Evolutionary conservation across 2,888 invertebrate species (phyloP).

Genomic region (Hermaeophaga mercurialis): DNA sequence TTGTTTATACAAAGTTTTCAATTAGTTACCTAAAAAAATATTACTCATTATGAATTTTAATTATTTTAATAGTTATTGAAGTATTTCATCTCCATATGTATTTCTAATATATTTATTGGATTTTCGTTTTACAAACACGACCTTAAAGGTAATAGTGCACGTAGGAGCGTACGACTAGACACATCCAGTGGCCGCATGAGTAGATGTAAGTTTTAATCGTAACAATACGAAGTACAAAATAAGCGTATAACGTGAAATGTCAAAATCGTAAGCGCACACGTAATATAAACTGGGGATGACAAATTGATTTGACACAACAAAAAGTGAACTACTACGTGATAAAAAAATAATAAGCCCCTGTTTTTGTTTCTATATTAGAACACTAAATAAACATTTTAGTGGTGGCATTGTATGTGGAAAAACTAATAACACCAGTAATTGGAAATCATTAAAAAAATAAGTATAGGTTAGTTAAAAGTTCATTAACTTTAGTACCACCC

Average conservation of each 20-base stretch:
- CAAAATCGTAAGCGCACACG: slow-evolving; percentile 13
- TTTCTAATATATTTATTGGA: too few relatives aligned
- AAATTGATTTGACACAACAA: slow-evolving; percentile 25
- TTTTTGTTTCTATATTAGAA: too few relatives aligned
- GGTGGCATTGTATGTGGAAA: slow-evolving; percentile 24
- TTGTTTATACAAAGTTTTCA: too few relatives aligned
- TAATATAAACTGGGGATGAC: slow-evolving; percentile 28
- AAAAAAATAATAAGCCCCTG: too few relatives aligned
- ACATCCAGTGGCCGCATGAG: background rate
- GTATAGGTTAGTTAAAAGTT: slow-evolving; percentile 30
- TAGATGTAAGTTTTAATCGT: slow-evolving; percentile 1
- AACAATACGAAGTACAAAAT: too few relatives aligned
- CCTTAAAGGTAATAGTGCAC: background rate
- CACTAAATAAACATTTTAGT: too few relatives aligned
- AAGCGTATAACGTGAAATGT: slow-evolving; percentile 7
- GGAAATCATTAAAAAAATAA: slow-evolving; percentile 10
- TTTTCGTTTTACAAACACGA: background rate
- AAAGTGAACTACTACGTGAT: slow-evolving; percentile 22
- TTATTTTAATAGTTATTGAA: too few relatives aligned
- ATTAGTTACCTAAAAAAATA: too few relatives aligned
- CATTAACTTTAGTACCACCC: slow-evolving; percentile 30
- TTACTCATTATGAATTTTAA: too few relatives aligned
- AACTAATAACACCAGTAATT: slow-evolving; percentile 5
- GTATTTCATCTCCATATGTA: too few relatives aligned
- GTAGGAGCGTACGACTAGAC: slow-evolving; percentile 2